Evolutionary conservation across 2,113 vertebrate genomes (phyloP), one percentile per base, ranked within the genome.

Genomic region (Corvus hawaiiensis): DNA sequence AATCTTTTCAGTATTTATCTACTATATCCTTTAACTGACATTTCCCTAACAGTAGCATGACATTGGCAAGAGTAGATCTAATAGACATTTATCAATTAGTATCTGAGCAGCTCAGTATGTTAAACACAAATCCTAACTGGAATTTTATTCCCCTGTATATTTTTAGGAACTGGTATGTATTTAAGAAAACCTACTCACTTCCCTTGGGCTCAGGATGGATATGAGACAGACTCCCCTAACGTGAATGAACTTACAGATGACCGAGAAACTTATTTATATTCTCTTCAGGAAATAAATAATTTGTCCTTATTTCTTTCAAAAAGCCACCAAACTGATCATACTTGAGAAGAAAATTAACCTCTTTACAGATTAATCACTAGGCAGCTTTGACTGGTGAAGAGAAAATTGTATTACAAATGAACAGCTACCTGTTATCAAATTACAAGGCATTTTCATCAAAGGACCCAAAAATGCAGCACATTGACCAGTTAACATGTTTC

Each of bases 361-460:
- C 90, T 97, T 96, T 66, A 63, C 68, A 84, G 73, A 97, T 94
- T 97, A 97, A 96, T 92, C 89, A 93, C 75, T 35, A 61, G 78
- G 68, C 75, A 94, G 85, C 73, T 97, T 95, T 96, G 93, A 97
- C 79, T 94, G 73, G 28, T 89, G 75, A 95, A 88, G 67, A 93
- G 88, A 97, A 98, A 97, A 97, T 52, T 90, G 87, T 87, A 82
- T 96, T 97, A 95, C 90, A 97, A 97, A 92, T 88, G 78, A 96
- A 89, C 72, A 92, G 83, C 79, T 97, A 97, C 93, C 92, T 97
- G 94, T 95, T 97, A 98, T 96, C 93, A 97, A 97, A 97, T 98
- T 98, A 97, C 97, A 98, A 91, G 96, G 87, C 82, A 48, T 95
- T 97, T 97, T 93, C 93, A 97, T 98, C 97, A 97, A 98, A 98